Evolutionary conservation across 2,888 invertebrate species (phyloP).

Genomic region (Adelognathus sp.): DNA sequence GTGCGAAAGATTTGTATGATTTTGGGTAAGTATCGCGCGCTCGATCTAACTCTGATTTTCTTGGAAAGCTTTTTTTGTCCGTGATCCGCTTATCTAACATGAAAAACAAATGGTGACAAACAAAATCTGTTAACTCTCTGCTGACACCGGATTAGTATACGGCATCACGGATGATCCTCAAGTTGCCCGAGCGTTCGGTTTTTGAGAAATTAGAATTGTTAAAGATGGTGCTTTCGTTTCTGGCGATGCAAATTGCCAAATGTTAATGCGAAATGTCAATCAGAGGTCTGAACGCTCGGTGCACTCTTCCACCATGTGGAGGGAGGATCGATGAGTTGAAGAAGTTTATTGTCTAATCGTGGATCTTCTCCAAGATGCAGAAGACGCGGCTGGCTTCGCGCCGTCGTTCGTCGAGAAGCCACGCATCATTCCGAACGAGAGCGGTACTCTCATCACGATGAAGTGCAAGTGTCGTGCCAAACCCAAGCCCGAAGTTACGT

Average conservation of each 20-base stretch:
- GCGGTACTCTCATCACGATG: conserved; percentile 98
- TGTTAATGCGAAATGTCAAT: background rate
- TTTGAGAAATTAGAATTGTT: background rate
- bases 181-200: conserved; percentile 15
- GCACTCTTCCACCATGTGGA: conserved; percentile 3
- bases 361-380: conserved; percentile 88
- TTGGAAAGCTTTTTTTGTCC: conserved; percentile 33
- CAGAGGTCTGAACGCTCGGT: background rate
- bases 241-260: background rate
- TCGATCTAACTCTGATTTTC: conserved; percentile 23
- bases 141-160: background rate
- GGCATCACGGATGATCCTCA: conserved; percentile 6
- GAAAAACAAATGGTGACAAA: conserved; percentile 21
- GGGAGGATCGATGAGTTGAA: conserved; percentile 21
- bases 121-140: conserved; percentile 17
- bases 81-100: conserved; percentile 37
- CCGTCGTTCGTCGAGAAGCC: conserved; percentile 99
- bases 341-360: conserved; percentile 53
- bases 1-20: conserved; percentile 4
- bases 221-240: background rate
- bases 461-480: conserved; percentile 97
- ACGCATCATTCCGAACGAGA: conserved; percentile 98
- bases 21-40: conserved; percentile 45
- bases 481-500: conserved; percentile 96
- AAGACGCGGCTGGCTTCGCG: conserved; percentile 95